phyloP scores from a whole-genome alignment of 53 echinoderm and acorn worm genomes.

The Crossaster papposus region DNA sequence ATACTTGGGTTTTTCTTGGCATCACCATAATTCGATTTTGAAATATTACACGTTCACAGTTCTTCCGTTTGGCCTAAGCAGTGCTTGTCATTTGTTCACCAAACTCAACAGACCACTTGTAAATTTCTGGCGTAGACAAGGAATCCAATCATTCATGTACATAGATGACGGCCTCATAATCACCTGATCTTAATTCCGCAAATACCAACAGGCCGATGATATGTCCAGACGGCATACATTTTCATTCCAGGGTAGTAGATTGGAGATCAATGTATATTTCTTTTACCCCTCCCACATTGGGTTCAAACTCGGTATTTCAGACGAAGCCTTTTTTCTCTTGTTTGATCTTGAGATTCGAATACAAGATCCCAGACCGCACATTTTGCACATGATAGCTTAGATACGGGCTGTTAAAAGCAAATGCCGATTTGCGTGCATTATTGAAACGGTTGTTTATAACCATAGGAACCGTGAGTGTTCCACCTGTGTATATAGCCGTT shows the following conservation, averaged over 20 bases:
- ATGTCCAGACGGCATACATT: conserved; percentile 47
- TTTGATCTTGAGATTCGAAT: neutral
- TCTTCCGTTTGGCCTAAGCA: too few species aligned
- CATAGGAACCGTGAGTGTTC: too few species aligned
- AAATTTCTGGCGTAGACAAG: too few species aligned
- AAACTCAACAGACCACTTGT: too few species aligned
- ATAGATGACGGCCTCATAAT: too few species aligned
- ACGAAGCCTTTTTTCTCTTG: neutral
- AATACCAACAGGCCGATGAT: conserved; percentile 39
- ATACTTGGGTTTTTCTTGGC: too few species aligned
- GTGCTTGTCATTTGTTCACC: too few species aligned
- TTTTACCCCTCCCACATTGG: conserved; percentile 25
- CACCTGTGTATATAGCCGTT: neutral
- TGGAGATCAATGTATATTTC: conserved; percentile 36
- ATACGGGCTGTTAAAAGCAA: neutral
- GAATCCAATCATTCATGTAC: too few species aligned
- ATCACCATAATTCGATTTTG: too few species aligned
- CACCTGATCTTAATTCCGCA: too few species aligned
- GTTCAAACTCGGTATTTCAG: neutral
- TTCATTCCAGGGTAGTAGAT: conserved; percentile 3
- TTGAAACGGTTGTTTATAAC: neutral
- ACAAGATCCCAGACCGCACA: neutral
- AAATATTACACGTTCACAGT: too few species aligned
- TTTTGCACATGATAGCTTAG: neutral
- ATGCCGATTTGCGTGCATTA: neutral